These are phyloP conservation scores for Drosophila neocordata DNA, from an alignment of 1,140 invertebrate species.

Conservation along the genomic window DNA sequence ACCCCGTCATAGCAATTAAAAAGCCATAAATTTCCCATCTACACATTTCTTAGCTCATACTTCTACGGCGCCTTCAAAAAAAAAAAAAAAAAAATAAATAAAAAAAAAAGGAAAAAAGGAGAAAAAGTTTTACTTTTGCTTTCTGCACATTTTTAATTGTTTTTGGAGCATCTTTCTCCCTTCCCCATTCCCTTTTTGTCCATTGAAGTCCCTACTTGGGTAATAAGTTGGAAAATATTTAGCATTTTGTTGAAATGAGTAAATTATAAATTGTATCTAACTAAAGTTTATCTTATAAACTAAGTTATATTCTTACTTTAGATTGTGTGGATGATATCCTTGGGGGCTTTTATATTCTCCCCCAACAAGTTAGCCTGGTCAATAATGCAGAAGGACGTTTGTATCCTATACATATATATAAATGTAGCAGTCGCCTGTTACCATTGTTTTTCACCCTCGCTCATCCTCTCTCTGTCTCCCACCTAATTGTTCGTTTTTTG, in stretches of 20 bases:
- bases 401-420: neutral
- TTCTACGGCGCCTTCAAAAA: conserved; percentile 44
- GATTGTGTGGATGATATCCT: conserved; percentile 50
- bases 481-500: conserved; percentile 72
- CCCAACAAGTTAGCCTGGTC: conserved; percentile 69
- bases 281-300: neutral
- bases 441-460: conserved; percentile 12
- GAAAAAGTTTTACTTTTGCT: neutral
- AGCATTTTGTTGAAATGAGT: conserved; percentile 71
- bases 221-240: conserved; percentile 73
- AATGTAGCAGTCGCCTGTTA: conserved; percentile 56
- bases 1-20: conserved; percentile 58
- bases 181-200: neutral
- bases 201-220: conserved; percentile 1
- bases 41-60: conserved; percentile 64
- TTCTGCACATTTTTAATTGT: conserved; percentile 65
- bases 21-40: conserved; percentile 55
- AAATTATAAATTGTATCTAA: conserved; percentile 52
- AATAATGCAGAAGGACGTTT: conserved; percentile 73
- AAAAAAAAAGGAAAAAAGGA: conserved; percentile 14
- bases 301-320: neutral
- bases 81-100: neutral
- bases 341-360: conserved; percentile 29
- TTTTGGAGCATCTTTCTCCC: conserved; percentile 45
- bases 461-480: neutral